Conservation (phyloP, 2,797 vertebrate species). For the Halcyon leucocephala region DNA sequence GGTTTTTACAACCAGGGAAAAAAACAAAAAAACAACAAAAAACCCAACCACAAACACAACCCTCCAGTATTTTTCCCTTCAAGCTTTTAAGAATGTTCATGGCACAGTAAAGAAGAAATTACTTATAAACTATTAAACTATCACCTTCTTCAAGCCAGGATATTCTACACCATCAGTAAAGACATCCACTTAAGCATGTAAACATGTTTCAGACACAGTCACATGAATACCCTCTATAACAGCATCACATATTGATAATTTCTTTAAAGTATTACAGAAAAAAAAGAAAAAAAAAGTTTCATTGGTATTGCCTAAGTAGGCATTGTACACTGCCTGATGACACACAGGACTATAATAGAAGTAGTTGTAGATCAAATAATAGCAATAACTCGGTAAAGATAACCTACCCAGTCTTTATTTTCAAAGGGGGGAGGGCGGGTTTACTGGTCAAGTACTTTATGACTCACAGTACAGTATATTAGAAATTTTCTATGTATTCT, state of each 20-base stretch:
- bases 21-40: not conserved
- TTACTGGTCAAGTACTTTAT: conserved; percentile 59
- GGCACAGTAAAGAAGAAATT: not conserved
- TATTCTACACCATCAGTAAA: not conserved
- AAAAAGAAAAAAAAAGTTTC: not conserved
- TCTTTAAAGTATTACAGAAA: not conserved
- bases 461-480: conserved; percentile 56
- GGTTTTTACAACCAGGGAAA: not conserved
- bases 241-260: not conserved
- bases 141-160: not conserved
- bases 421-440: not conserved
- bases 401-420: conserved; percentile 36
- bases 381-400: conserved; percentile 35
- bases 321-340: not conserved
- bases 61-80: not conserved
- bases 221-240: not conserved
- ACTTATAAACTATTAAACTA: not conserved
- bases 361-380: conserved; percentile 23
- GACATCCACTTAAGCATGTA: not conserved
- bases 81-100: not conserved
- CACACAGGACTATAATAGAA: not conserved
- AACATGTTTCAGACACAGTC: not conserved
- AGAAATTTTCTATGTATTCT: conserved; percentile 54
- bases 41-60: not conserved
- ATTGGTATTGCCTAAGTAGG: not conserved